A percentile compares a stretch with the other conserved stretches of the same genome.
Conservation (phyloP, 2,888 invertebrate species). For the Acanthosepion pharaonis region DNA sequence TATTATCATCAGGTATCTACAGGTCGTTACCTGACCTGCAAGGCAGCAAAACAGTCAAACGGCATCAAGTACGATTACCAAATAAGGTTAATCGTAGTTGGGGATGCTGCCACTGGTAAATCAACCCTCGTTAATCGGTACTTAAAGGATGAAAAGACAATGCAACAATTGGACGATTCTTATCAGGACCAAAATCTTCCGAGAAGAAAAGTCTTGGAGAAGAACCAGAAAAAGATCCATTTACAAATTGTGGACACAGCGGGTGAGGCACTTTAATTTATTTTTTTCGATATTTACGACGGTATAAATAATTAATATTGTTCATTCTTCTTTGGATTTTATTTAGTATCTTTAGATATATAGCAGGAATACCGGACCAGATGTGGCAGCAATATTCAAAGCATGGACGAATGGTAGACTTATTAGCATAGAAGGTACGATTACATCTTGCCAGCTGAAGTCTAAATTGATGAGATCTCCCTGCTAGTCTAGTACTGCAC, state of each 20-base stretch:
- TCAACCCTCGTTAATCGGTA: neutral
- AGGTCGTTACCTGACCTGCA: neutral
- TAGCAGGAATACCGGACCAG: too few species aligned
- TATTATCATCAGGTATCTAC: neutral
- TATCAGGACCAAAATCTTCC: neutral
- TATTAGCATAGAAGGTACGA: too few species aligned
- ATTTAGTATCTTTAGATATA: too few species aligned
- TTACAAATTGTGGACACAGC: neutral
- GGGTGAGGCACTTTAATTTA: neutral
- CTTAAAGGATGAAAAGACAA: neutral
- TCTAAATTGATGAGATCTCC: too few species aligned
- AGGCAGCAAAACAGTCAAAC: neutral
- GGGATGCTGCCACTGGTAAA: neutral
- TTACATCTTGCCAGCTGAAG: too few species aligned
- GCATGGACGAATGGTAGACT: too few species aligned
- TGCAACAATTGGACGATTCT: neutral
- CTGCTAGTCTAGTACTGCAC: too few species aligned
- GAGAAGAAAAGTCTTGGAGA: neutral
- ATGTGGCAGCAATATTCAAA: too few species aligned
- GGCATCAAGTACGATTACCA: neutral
- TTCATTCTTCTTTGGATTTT: too few species aligned
- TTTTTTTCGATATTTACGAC: too few species aligned
- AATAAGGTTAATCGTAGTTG: neutral
- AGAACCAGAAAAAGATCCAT: neutral
- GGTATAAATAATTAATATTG: too few species aligned